Conservation (phyloP, 2,797 vertebrate species). For the Ctenopoma kingsleyae region DNA sequence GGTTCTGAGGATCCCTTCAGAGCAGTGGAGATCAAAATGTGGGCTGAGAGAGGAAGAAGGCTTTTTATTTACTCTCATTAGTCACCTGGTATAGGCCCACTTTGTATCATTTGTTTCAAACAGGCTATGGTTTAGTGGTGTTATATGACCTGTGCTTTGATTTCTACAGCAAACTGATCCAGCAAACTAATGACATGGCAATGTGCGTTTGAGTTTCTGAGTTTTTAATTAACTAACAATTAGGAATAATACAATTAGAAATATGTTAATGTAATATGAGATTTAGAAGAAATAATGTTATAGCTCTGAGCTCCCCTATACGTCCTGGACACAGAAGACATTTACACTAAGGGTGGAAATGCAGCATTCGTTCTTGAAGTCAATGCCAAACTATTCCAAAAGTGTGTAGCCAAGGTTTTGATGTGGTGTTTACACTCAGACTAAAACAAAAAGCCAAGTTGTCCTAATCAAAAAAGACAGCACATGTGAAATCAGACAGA, state of each 20-base stretch:
- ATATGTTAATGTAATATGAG: neutral
- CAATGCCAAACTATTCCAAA: constrained; percentile 53
- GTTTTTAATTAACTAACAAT: constrained; percentile 24
- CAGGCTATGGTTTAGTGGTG: constrained; percentile 5
- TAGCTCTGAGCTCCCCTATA: neutral
- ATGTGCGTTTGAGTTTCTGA: constrained; percentile 8
- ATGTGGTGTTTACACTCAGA: constrained; percentile 74
- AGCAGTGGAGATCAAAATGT: constrained; percentile 60
- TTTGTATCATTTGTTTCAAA: constrained; percentile 21
- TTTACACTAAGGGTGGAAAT: constrained; percentile 35
- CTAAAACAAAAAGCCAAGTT: constrained; percentile 79
- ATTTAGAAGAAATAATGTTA: constrained; percentile 1
- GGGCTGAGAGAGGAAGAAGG: constrained; percentile 34
- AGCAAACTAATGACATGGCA: too few relatives aligned
- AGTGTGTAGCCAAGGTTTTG: constrained; percentile 69
- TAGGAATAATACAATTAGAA: constrained; percentile 14
- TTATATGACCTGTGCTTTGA: constrained; percentile 28
- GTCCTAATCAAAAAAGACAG: constrained; percentile 82
- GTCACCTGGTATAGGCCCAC: constrained; percentile 34
- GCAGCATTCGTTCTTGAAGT: constrained; percentile 13
- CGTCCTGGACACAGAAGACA: constrained; percentile 20
- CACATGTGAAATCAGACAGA: constrained; percentile 80
- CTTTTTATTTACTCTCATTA: constrained; percentile 58
- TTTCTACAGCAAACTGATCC: constrained; percentile 21
- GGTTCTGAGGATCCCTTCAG: constrained; percentile 52